Evolutionary conservation across 2,888 invertebrate species (phyloP).

Genomic region (Lithosia quadra): DNA sequence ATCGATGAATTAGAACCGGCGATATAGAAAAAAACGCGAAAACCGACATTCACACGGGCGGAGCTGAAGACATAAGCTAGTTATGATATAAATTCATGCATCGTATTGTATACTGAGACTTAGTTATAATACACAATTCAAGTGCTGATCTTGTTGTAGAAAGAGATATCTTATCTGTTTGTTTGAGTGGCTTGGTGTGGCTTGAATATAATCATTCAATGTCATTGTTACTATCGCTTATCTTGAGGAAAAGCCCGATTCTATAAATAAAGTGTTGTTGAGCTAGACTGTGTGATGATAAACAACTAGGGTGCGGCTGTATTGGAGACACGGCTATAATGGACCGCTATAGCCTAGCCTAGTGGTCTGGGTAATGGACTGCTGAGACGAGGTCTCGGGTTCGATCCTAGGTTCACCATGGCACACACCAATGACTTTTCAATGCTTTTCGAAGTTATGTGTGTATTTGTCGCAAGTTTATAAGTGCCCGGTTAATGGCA

Average conservation of each 20-base stretch:
- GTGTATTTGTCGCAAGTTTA: no score
- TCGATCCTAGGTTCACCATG: no score
- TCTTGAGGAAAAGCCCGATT: not conserved
- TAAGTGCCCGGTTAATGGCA: no score
- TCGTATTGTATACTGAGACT: not conserved
- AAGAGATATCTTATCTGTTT: conserved; percentile 4
- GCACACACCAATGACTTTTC: no score
- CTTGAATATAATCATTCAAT: conserved; percentile 6
- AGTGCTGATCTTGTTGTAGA: conserved; percentile 5
- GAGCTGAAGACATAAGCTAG: not conserved
- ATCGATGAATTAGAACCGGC: no score
- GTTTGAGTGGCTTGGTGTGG: not conserved
- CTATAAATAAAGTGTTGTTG: not conserved
- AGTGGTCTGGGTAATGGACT: no score
- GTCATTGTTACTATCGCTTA: conserved; percentile 9
- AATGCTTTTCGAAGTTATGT: no score
- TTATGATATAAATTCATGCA: not conserved
- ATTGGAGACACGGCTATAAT: no score
- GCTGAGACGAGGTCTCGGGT: no score
- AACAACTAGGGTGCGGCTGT: not conserved
- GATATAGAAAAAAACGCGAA: no score
- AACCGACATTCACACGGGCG: no score
- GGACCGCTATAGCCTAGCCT: no score
- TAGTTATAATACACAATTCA: not conserved
- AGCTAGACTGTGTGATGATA: not conserved